Percentiles rank a stretch among this genome's conserved stretches.
These are phyloP conservation scores for Rhingia rostrata DNA, from an alignment of 2,888 invertebrate species.

Conservation along the genomic window DNA sequence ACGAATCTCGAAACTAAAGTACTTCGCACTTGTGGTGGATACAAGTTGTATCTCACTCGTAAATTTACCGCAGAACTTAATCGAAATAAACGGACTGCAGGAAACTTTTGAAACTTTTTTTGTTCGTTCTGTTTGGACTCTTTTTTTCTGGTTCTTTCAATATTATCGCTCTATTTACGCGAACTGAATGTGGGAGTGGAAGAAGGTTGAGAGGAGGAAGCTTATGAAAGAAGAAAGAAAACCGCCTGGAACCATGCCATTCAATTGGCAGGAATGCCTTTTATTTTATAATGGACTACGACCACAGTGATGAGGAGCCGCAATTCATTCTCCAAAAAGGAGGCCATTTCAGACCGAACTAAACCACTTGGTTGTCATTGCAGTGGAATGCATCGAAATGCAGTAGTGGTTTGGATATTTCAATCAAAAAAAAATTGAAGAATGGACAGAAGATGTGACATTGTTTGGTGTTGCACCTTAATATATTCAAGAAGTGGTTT, in stretches of 20 bases:
- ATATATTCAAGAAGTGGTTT: constrained; percentile 1
- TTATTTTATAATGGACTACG: constrained; percentile 46
- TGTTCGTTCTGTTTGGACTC: neutral
- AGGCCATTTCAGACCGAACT: constrained; percentile 39
- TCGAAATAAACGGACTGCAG: constrained; percentile 33
- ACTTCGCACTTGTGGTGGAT: constrained; percentile 40
- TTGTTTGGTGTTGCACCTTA: constrained; percentile 2
- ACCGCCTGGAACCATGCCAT: constrained; percentile 49
- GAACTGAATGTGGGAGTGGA: neutral
- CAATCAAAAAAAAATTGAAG: neutral
- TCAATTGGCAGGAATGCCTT: constrained; percentile 52
- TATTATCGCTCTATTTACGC: constrained; percentile 9
- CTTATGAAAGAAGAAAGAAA: constrained; percentile 16
- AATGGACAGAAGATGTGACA: neutral
- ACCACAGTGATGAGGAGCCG: constrained; percentile 41
- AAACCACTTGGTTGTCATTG: constrained; percentile 47
- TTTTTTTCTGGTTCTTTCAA: constrained; percentile 1
- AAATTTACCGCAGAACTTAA: constrained; percentile 42
- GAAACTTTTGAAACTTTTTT: constrained; percentile 14
- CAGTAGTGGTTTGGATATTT: constrained; percentile 2
- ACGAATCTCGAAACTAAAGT: constrained; percentile 32
- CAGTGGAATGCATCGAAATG: constrained; percentile 50
- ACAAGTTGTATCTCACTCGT: constrained; percentile 28
- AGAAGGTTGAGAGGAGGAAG: neutral
- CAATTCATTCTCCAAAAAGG: constrained; percentile 22